Percentiles rank a stretch among this genome's conserved stretches.
These are phyloP conservation scores for Nezara viridula DNA, from an alignment of 2,888 invertebrate species.

Conservation along the genomic window DNA sequence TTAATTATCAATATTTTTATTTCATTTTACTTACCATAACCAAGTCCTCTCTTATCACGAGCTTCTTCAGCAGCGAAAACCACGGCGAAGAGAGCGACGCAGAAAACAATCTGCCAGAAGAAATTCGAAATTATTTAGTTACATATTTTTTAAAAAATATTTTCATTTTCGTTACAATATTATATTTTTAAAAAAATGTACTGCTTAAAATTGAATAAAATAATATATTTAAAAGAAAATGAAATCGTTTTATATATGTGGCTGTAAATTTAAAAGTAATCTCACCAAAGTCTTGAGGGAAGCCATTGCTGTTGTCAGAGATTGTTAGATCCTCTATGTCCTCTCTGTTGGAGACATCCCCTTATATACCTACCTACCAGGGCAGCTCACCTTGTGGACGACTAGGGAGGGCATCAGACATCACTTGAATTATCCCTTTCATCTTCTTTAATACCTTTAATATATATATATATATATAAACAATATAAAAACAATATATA, in stretches of 20 bases:
- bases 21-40: neutral
- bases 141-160: too few relatives aligned
- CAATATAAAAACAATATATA: too few relatives aligned
- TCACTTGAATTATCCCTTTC: neutral
- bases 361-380: constrained; percentile 28
- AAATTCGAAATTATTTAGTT: neutral
- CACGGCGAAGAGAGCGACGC: constrained; percentile 56
- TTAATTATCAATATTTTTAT: too few relatives aligned
- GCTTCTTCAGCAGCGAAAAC: constrained; percentile 50
- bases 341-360: neutral
- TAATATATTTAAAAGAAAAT: too few relatives aligned
- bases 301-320: constrained; percentile 4
- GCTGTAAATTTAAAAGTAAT: too few relatives aligned
- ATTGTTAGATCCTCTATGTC: neutral
- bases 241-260: too few relatives aligned
- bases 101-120: neutral
- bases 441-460: neutral
- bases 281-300: constrained; percentile 20
- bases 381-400: constrained; percentile 24
- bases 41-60: constrained; percentile 59
- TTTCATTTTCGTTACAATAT: too few relatives aligned
- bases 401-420: neutral
- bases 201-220: too few relatives aligned
- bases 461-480: too few relatives aligned
- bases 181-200: too few relatives aligned